These are phyloP conservation scores for Drosophila nr. perissopoda DNA, from an alignment of 2,888 invertebrate species.

Conservation along the genomic window DNA sequence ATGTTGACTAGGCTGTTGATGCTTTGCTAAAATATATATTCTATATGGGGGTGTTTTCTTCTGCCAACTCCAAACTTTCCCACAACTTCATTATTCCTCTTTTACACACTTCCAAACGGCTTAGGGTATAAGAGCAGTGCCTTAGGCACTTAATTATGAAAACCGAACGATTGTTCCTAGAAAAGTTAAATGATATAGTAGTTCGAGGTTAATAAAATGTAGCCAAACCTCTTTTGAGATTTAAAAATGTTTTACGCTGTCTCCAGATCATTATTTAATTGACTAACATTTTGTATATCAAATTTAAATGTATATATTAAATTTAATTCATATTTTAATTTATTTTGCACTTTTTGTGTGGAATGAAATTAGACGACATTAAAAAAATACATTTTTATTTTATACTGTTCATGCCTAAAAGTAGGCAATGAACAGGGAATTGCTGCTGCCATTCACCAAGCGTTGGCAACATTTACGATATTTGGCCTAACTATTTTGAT, in stretches of 20 bases:
- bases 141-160: too few species aligned
- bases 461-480: neutral
- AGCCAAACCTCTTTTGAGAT: neutral
- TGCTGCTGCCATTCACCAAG: neutral
- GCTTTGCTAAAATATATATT: neutral
- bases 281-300: neutral
- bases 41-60: neutral
- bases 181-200: neutral
- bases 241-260: neutral
- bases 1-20: neutral
- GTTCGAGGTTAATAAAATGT: neutral
- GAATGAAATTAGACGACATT: neutral
- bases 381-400: neutral
- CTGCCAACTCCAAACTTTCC: neutral
- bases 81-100: neutral
- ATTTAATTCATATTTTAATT: neutral
- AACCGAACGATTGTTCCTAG: neutral
- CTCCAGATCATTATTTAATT: neutral
- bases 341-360: neutral
- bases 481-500: neutral
- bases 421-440: neutral
- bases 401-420: neutral
- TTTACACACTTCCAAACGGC: neutral
- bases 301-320: neutral
- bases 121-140: too few species aligned